Conservation (phyloP, 2,888 invertebrate species). For the Campoplex capitator region DNA sequence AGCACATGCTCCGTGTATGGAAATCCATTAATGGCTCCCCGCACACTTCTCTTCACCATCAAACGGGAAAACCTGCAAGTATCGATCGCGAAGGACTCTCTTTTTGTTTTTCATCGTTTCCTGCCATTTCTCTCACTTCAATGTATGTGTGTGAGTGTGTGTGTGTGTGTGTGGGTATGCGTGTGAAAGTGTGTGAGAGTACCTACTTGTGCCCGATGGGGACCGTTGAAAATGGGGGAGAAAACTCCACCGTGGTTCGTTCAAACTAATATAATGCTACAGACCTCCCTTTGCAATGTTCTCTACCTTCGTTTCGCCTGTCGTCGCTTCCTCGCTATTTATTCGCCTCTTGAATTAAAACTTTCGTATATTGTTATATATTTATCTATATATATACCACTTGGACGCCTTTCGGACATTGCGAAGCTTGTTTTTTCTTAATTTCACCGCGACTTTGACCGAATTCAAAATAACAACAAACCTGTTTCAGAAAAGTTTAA, state of each 20-base stretch:
- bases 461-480: slow-evolving; percentile 11
- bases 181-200: too few relatives aligned
- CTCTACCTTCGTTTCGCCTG: slow-evolving; percentile 29
- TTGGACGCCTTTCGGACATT: background rate
- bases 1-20: slow-evolving; percentile 55
- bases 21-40: slow-evolving; percentile 78
- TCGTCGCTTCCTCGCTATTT: slow-evolving; percentile 29
- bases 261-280: slow-evolving; percentile 56
- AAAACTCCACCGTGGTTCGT: slow-evolving; percentile 38
- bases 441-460: slow-evolving; percentile 4
- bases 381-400: background rate
- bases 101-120: slow-evolving; percentile 51
- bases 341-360: background rate
- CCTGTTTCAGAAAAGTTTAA: background rate
- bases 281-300: slow-evolving; percentile 9
- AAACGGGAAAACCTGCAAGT: slow-evolving; percentile 29
- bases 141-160: background rate
- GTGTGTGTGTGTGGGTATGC: background rate
- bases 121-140: slow-evolving; percentile 51
- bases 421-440: background rate
- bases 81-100: slow-evolving; percentile 61
- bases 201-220: slow-evolving; percentile 39
- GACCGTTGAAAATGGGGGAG: slow-evolving; percentile 52
- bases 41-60: slow-evolving; percentile 29
- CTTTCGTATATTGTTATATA: slow-evolving; percentile 7